Evolutionary conservation across 2,797 vertebrate species (phyloP).

Genomic region (Zalophus californianus): DNA sequence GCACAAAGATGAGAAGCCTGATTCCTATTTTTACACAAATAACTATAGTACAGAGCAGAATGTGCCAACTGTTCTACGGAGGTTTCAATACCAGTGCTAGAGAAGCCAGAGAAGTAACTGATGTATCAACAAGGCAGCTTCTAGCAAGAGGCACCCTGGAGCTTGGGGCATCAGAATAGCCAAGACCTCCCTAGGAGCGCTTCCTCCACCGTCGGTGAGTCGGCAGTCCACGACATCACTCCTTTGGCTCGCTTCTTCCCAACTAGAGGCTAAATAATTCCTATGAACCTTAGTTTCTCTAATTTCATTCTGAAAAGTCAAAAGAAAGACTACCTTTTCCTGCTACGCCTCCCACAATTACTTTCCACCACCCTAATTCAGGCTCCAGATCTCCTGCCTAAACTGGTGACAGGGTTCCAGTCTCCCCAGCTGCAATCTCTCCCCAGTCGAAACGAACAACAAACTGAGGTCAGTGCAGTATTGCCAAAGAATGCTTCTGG

Average conservation of each 20-base stretch:
- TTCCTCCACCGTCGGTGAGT: background rate
- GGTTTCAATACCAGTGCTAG: background rate
- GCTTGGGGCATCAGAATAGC: background rate
- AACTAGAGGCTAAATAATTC: background rate
- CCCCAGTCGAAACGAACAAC: background rate
- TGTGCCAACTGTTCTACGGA: background rate
- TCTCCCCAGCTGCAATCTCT: background rate
- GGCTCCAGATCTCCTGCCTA: background rate
- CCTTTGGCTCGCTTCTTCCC: background rate
- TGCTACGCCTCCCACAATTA: background rate
- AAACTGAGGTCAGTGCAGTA: background rate
- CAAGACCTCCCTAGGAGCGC: background rate
- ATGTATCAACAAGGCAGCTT: background rate
- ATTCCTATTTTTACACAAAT: background rate
- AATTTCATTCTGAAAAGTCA: background rate
- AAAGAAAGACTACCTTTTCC: background rate
- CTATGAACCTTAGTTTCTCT: background rate
- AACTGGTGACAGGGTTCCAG: background rate
- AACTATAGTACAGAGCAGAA: background rate
- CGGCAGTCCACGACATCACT: background rate
- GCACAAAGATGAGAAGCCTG: background rate
- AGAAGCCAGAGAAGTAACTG: background rate
- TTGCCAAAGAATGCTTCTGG: background rate
- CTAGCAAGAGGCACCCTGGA: background rate
- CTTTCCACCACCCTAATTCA: background rate